Base-by-base conservation (phyloP, 1,140 invertebrate species). In the Drosophila rufa region DNA sequence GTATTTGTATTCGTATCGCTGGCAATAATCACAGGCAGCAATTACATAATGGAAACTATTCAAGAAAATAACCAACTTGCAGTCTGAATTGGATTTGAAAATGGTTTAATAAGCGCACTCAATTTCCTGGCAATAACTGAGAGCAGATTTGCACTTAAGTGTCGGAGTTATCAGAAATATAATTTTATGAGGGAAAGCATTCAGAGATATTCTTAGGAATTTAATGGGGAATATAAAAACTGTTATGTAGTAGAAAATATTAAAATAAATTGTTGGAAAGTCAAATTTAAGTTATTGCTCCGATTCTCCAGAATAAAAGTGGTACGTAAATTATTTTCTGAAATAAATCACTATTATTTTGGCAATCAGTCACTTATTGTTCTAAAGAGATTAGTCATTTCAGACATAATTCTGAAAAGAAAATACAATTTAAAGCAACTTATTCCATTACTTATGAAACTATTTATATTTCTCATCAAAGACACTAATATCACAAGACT, bases 61-160 rank as follows among this genome's bases (percentile, higher is more conserved):
- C 33, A 22, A 27, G 59, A 62, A 57, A 57, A 42, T 57, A 42
- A 57, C 9, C 19, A 43, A 57, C 22, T 56, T 56, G 11, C 19
- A 15, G 33, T 4, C 38, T 11, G 19, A 25, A 40, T 40, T n/a
- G 19, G 14, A 56, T 56, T 56, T 36, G 19, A 14, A 56, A 56
- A 40, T 22, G 19, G 22, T 40, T 40, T 40, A 56, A 56, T 22
- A 56, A 55, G 53, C 36, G 2, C 14, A 22, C 19, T 40, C 53
- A 56, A 38, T 38, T 55, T 22, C 36, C 33, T 9, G 19, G 30
- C 12, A 1, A 19, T 38, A 22, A 38, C 30, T 15, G 1, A 0
- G 38, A 9, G 48, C 27, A 15, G 9, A 3, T 11, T 36, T 53
- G 30, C 7, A 22, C 1, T 22, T 17, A 22, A 55, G 17, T 55